Conservation (phyloP, 2,113 vertebrate species). For the Etia nguti region DNA sequence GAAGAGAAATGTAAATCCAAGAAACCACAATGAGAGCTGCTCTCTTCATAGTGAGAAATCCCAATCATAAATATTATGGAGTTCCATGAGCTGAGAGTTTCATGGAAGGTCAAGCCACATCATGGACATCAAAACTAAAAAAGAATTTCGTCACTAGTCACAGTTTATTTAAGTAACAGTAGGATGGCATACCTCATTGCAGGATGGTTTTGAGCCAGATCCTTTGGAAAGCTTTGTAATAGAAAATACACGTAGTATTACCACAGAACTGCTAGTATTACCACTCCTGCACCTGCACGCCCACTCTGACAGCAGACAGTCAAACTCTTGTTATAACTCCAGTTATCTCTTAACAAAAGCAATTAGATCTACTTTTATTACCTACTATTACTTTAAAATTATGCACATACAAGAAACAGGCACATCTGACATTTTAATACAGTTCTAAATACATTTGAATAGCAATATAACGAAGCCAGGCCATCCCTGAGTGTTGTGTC, state of each 20-base stretch:
- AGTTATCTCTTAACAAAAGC: neutral
- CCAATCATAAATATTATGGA: conserved; percentile 6
- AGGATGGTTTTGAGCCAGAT: conserved; percentile 69
- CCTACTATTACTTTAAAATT: neutral
- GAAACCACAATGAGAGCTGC: neutral
- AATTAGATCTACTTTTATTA: neutral
- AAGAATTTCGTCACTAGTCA: conserved; percentile 16
- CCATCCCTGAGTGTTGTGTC: too few relatives aligned
- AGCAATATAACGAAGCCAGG: neutral
- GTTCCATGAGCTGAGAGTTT: conserved; percentile 11
- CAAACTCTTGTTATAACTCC: neutral
- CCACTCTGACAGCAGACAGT: neutral
- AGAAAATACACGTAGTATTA: conserved; percentile 68
- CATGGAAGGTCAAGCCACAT: conserved; percentile 34
- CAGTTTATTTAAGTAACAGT: conserved; percentile 42
- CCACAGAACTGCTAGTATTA: neutral
- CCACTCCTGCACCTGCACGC: neutral
- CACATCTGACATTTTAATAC: neutral
- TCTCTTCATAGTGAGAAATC: neutral
- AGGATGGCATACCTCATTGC: conserved; percentile 67
- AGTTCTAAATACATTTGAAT: neutral
- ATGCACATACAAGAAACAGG: neutral
- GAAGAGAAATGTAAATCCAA: neutral
- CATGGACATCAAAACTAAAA: conserved; percentile 9
- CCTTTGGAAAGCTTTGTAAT: conserved; percentile 73